phyloP scores from a whole-genome alignment of 2,888 invertebrate genomes.

The Campoplex capitator region DNA sequence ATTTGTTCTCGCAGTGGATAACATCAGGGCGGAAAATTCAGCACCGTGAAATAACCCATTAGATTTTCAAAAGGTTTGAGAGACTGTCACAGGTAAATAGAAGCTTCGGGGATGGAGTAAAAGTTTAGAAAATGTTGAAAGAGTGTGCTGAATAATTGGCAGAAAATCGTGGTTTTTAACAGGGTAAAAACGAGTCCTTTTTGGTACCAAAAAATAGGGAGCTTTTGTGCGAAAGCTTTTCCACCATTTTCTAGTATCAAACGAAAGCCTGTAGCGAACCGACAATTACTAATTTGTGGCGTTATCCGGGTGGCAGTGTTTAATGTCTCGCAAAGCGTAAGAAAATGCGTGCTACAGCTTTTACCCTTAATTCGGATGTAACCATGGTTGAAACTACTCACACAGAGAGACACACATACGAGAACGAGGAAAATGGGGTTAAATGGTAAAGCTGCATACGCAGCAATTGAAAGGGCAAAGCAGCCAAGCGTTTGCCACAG shows the following conservation, averaged over 20 bases:
- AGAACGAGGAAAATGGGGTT: constrained; percentile 22
- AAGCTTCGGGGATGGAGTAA: background rate
- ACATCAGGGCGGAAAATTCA: background rate
- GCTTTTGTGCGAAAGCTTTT: constrained; percentile 9
- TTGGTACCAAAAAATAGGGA: background rate
- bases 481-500: constrained; percentile 45
- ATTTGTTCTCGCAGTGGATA: background rate
- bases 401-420: background rate
- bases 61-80: background rate
- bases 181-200: background rate
- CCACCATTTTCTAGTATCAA: background rate
- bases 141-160: constrained; percentile 6
- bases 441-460: constrained; percentile 33
- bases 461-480: constrained; percentile 32
- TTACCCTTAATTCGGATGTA: background rate
- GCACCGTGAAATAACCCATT: constrained; percentile 5
- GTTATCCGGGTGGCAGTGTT: constrained; percentile 30
- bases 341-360: constrained; percentile 23
- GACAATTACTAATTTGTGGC: constrained; percentile 55
- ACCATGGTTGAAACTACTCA: background rate
- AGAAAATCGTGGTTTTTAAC: constrained; percentile 1
- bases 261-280: constrained; percentile 42
- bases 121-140: constrained; percentile 1
- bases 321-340: constrained; percentile 45
- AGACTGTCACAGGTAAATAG: constrained; percentile 7